phyloP scores from a whole-genome alignment of 2,113 vertebrate species.

The Emydocephalus ijimae region DNA sequence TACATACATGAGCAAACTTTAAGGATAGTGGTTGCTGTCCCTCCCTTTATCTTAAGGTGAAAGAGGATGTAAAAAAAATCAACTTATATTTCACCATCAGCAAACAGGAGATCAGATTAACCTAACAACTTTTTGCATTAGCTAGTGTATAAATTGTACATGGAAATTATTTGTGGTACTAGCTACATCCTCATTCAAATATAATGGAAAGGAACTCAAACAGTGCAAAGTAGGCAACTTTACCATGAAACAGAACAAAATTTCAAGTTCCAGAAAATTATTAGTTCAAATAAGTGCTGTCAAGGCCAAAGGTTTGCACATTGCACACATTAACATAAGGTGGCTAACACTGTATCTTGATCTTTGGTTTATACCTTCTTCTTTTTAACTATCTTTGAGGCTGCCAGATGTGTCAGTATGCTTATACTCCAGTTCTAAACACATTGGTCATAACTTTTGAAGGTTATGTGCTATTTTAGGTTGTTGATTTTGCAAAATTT shows the following conservation, averaged over 20 bases:
- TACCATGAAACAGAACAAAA: background rate
- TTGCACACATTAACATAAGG: background rate
- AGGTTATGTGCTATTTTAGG: background rate
- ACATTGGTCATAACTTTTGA: background rate
- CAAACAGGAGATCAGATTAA: background rate
- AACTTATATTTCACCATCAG: conserved; percentile 27
- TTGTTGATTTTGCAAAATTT: background rate
- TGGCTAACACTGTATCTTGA: background rate
- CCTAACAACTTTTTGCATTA: background rate
- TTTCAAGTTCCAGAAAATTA: background rate
- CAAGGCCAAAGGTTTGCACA: background rate
- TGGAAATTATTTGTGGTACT: background rate
- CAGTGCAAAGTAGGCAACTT: background rate
- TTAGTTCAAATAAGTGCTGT: background rate
- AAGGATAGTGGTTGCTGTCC: background rate
- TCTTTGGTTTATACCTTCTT: background rate
- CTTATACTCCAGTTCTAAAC: background rate
- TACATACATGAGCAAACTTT: background rate
- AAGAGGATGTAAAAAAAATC: conserved; percentile 5
- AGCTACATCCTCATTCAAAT: background rate
- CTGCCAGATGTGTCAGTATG: background rate
- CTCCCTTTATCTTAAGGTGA: conserved; percentile 43
- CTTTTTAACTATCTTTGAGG: background rate
- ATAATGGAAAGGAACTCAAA: background rate
- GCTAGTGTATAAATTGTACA: background rate